Conservation (phyloP, 1,140 invertebrate genomes). For the Bombus confusus region DNA sequence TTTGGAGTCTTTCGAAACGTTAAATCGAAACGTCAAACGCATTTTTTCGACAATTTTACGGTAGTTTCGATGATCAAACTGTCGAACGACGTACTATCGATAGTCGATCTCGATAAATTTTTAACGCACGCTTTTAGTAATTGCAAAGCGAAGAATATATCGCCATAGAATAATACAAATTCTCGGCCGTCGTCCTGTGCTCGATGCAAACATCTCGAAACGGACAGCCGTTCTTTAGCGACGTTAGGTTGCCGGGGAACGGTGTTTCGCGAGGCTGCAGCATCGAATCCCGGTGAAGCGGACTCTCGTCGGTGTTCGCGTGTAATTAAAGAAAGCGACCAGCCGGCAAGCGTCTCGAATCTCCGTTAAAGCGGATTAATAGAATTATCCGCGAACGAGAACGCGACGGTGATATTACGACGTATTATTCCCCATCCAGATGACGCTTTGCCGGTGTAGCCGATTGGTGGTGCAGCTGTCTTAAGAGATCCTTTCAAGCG, state of each 20-base stretch:
- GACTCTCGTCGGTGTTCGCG: not conserved
- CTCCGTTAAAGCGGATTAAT: slow-evolving; percentile 43
- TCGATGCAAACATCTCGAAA: not conserved
- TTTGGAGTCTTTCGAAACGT: no score
- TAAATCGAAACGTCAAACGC: no score
- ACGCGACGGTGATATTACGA: slow-evolving; percentile 10
- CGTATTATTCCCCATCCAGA: slow-evolving; percentile 16
- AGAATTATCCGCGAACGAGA: slow-evolving; percentile 21
- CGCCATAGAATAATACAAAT: no score
- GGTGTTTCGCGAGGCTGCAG: not conserved
- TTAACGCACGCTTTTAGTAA: no score
- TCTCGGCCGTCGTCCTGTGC: no score
- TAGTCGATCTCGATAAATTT: no score
- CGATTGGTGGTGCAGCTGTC: slow-evolving; percentile 6
- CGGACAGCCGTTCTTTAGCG: not conserved
- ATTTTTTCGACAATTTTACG: no score
- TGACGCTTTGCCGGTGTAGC: slow-evolving; percentile 21
- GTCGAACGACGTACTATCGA: no score
- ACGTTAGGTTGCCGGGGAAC: no score
- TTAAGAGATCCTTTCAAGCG: slow-evolving; percentile 19
- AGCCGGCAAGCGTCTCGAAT: slow-evolving; percentile 10
- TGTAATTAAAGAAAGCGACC: slow-evolving; percentile 18
- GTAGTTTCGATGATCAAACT: no score
- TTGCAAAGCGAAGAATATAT: no score
- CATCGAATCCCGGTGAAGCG: not conserved